These are phyloP conservation scores for Ephestia elutella DNA, from an alignment of 1,140 invertebrate genomes.

Conservation along the genomic window DNA sequence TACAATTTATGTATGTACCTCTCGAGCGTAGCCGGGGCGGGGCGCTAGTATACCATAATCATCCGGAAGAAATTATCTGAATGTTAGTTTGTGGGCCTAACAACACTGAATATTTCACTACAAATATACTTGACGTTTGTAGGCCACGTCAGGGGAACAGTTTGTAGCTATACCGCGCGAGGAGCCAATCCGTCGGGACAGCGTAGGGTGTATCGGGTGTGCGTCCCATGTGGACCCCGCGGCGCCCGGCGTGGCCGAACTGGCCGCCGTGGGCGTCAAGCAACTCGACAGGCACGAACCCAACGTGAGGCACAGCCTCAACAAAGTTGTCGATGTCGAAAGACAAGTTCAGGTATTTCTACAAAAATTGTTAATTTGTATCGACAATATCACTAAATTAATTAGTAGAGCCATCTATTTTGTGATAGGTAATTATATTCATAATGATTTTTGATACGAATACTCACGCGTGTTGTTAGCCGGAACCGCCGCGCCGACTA, in stretches of 20 bases:
- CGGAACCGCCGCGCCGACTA: too few relatives aligned
- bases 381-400: too few relatives aligned
- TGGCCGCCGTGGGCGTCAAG: slow-evolving; percentile 47
- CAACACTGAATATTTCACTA: too few relatives aligned
- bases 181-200: slow-evolving; percentile 17
- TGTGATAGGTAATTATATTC: too few relatives aligned
- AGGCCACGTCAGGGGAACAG: slow-evolving; percentile 69
- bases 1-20: too few relatives aligned
- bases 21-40: too few relatives aligned
- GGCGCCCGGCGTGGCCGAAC: slow-evolving; percentile 57
- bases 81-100: too few relatives aligned
- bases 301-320: slow-evolving; percentile 42
- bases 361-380: neutral
- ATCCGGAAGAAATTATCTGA: too few relatives aligned
- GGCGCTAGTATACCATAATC: too few relatives aligned
- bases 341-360: slow-evolving; percentile 65
- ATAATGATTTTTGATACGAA: too few relatives aligned
- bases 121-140: slow-evolving; percentile 8
- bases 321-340: slow-evolving; percentile 56
- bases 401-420: too few relatives aligned
- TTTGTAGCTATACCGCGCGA: slow-evolving; percentile 63
- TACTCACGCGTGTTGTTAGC: too few relatives aligned
- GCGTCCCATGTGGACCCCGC: slow-evolving; percentile 53
- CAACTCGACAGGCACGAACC: slow-evolving; percentile 63
- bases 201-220: slow-evolving; percentile 54